Evolutionary conservation across 2,797 vertebrate species (phyloP).

Genomic region (Sebastes iracundus): DNA sequence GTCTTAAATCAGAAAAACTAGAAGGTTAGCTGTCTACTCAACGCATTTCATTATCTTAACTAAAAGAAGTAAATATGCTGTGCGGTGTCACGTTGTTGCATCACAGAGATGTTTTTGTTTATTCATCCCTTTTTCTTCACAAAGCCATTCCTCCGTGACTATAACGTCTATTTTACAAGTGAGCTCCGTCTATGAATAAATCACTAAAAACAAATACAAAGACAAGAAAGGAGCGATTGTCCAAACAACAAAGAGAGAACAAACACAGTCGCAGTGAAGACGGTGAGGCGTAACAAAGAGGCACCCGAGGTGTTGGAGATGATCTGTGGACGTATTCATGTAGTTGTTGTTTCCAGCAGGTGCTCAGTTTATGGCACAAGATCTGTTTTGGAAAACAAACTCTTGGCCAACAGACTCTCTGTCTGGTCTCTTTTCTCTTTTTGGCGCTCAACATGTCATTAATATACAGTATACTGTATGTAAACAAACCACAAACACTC

Average conservation of each 20-base stretch:
- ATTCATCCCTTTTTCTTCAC: conserved; percentile 10
- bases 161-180: conserved; percentile 24
- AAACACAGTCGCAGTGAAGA: conserved; percentile 9
- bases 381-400: background rate
- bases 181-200: conserved; percentile 50
- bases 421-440: background rate
- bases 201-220: conserved; percentile 32
- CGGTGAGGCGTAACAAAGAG: background rate
- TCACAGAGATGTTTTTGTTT: conserved; percentile 43
- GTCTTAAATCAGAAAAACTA: no score
- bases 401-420: background rate
- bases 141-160: conserved; percentile 7
- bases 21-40: no score
- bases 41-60: background rate
- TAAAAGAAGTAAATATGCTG: background rate
- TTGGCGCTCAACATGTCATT: no score
- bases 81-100: conserved; percentile 37
- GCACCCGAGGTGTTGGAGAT: background rate
- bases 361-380: background rate
- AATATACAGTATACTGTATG: background rate
- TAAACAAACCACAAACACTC: background rate
- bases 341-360: background rate
- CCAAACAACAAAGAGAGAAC: conserved; percentile 22
- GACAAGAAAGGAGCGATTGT: conserved; percentile 8
- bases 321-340: background rate